Conservation (phyloP, 2,113 vertebrate genomes). For the Pterocles burchelli region DNA sequence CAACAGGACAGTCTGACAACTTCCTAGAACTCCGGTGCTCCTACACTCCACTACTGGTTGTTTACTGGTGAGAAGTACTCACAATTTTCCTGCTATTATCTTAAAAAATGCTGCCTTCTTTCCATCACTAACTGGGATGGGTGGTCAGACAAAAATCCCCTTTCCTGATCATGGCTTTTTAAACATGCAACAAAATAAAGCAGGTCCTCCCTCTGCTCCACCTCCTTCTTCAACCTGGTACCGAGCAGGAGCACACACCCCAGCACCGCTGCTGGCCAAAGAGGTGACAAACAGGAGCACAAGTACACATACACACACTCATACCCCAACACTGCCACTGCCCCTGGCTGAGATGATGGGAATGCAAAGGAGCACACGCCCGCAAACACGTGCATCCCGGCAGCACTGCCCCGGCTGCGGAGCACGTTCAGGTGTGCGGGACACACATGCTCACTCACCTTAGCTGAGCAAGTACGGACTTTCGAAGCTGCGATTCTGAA, state of each 20-base stretch:
- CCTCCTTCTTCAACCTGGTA: not conserved
- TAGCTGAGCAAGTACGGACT: not conserved
- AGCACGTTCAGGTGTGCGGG: accelerated
- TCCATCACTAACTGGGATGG: not conserved
- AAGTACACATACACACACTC: too few species aligned
- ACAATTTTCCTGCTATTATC: not conserved
- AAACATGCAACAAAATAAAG: not conserved
- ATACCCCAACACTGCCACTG: not conserved
- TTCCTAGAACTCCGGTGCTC: not conserved
- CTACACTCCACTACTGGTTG: not conserved
- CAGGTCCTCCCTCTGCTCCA: not conserved
- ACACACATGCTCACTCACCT: not conserved
- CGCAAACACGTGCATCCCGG: not conserved
- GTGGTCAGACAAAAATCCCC: not conserved
- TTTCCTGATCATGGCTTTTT: not conserved
- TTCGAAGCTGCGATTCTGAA: not conserved
- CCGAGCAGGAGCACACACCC: not conserved
- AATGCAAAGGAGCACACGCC: not conserved
- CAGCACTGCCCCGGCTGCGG: not conserved
- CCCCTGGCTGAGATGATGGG: not conserved
- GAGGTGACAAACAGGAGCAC: not conserved
- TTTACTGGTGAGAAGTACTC: not conserved
- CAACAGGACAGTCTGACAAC: not conserved
- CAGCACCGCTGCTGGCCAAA: not conserved
- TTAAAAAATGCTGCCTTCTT: not conserved